Conservation (phyloP, 2,797 vertebrate species). For the Ataeniobius toweri region DNA sequence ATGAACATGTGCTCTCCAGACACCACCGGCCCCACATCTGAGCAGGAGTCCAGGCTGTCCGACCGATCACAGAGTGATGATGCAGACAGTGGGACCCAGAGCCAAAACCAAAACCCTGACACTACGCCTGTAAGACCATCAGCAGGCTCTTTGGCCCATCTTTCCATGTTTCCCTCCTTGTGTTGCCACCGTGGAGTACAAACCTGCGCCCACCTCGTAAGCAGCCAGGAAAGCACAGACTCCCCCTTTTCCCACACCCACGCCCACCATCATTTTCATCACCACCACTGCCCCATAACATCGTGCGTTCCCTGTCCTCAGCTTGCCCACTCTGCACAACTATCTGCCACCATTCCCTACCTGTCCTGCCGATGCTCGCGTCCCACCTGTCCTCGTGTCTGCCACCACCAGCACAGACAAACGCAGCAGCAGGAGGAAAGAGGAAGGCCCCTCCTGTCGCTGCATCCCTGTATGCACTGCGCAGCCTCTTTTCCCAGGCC, state of each 20-base stretch:
- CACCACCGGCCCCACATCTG: constrained; percentile 17
- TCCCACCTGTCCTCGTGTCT: constrained; percentile 65
- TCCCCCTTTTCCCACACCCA: constrained; percentile 57
- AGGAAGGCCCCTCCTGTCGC: constrained; percentile 9
- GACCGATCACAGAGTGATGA: constrained; percentile 43
- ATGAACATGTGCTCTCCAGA: constrained; percentile 62
- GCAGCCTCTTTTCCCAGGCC: constrained; percentile 78
- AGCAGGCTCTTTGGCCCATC: constrained; percentile 44
- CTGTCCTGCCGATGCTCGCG: constrained; percentile 67
- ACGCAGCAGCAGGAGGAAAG: constrained; percentile 59
- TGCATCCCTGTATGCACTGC: constrained; percentile 84
- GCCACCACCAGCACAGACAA: constrained; percentile 67
- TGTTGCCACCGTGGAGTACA: constrained; percentile 75
- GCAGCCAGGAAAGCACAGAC: constrained; percentile 58
- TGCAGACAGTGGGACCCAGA: constrained; percentile 47
- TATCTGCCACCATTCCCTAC: constrained; percentile 68
- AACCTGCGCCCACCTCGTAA: constrained; percentile 63
- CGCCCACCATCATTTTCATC: constrained; percentile 76
- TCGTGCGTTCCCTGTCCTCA: constrained; percentile 74
- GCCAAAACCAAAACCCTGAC: constrained; percentile 32
- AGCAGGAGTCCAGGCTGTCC: constrained; percentile 27
- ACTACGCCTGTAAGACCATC: constrained; percentile 39
- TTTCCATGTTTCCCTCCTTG: constrained; percentile 77
- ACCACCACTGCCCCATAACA: constrained; percentile 76
- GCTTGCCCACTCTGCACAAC: constrained; percentile 56